Conservation (phyloP, 2,113 vertebrate genomes). For the Agapornis roseicollis region DNA sequence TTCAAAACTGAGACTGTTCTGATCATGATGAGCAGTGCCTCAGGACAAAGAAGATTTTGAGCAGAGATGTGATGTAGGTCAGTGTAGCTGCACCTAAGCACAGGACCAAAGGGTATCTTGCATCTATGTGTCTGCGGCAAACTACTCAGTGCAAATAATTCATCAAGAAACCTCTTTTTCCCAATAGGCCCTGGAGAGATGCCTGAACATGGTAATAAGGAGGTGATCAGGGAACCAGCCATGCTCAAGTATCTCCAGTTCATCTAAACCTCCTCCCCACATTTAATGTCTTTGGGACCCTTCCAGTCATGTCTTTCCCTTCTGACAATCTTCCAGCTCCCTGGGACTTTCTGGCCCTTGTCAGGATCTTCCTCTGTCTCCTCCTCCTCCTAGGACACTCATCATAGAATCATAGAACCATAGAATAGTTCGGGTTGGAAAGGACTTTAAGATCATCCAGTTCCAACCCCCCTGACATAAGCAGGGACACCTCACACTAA, state of each 20-base stretch:
- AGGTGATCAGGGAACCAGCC: conserved; percentile 10
- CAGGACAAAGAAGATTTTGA: neutral
- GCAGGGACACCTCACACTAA: too few species aligned
- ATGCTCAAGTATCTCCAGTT: neutral
- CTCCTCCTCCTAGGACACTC: neutral
- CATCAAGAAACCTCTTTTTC: neutral
- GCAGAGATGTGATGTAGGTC: neutral
- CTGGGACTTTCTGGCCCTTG: neutral
- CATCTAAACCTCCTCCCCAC: neutral
- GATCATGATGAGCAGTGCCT: neutral
- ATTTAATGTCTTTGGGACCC: neutral
- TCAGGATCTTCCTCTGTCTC: neutral
- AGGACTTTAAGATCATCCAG: too few species aligned
- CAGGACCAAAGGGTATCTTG: neutral
- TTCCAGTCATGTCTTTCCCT: conserved; percentile 1
- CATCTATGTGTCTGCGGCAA: neutral
- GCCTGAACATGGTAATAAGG: neutral
- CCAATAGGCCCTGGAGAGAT: neutral
- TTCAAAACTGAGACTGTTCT: neutral
- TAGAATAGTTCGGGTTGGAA: too few species aligned
- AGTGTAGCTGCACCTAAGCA: neutral
- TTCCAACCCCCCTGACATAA: too few species aligned
- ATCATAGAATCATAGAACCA: too few species aligned
- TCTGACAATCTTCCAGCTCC: conserved; percentile 18
- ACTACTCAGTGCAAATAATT: neutral